Evolutionary conservation across 2,888 invertebrate genomes (phyloP).

Genomic region (Fragum sueziense): DNA sequence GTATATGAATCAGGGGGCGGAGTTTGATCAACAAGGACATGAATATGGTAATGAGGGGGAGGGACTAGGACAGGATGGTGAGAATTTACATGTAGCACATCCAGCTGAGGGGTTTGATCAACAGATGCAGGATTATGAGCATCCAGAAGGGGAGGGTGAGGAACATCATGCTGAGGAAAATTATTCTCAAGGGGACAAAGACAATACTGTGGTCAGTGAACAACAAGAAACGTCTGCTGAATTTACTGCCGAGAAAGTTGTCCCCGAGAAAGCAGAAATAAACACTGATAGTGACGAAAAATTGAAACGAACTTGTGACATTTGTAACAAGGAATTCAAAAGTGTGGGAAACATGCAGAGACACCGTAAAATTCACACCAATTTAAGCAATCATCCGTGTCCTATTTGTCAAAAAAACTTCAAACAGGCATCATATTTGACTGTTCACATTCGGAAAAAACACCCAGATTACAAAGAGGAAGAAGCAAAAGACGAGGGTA

Average conservation of each 20-base stretch:
- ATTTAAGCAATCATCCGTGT: constrained; percentile 25
- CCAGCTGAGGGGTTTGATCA: constrained; percentile 4
- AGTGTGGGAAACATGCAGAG: constrained; percentile 28
- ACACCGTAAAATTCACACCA: constrained; percentile 42
- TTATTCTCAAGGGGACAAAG: constrained; percentile 7
- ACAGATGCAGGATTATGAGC: not conserved
- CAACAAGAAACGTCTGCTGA: constrained; percentile 16
- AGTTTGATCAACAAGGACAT: not conserved
- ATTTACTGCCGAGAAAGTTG: constrained; percentile 47
- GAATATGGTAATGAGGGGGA: not conserved
- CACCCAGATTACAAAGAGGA: constrained; percentile 34
- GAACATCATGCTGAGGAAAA: constrained; percentile 7
- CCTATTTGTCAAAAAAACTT: constrained; percentile 51
- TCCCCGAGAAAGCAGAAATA: constrained; percentile 30
- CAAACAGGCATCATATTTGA: constrained; percentile 17
- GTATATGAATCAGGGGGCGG: not conserved
- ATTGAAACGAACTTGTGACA: constrained; percentile 33
- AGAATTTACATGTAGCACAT: not conserved
- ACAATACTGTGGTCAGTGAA: constrained; percentile 15
- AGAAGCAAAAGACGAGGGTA: not conserved
- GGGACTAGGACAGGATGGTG: not conserved
- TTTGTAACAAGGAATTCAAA: constrained; percentile 55
- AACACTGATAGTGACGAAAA: not conserved
- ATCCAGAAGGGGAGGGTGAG: not conserved
- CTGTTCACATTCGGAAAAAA: constrained; percentile 44